Conservation (phyloP, 2,888 invertebrate genomes). For the Colostygia pectinataria region DNA sequence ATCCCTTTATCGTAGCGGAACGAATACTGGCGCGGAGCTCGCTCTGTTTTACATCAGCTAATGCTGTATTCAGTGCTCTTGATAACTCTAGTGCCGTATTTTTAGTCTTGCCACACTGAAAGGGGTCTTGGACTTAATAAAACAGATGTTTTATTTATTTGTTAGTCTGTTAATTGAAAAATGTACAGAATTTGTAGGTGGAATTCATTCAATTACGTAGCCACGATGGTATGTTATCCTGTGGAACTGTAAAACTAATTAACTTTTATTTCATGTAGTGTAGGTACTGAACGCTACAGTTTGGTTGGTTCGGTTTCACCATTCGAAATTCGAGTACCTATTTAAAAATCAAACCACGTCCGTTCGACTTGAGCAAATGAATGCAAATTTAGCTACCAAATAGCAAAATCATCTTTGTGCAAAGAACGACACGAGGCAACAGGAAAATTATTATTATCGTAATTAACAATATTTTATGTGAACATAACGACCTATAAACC, state of each 20-base stretch:
- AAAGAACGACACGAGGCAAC: slow-evolving; percentile 24
- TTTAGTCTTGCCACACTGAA: slow-evolving; percentile 43
- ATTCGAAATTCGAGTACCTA: slow-evolving; percentile 30
- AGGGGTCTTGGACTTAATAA: slow-evolving; percentile 37
- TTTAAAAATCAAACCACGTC: slow-evolving; percentile 37
- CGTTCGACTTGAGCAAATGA: slow-evolving; percentile 23
- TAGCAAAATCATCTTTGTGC: slow-evolving; percentile 24
- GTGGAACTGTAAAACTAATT: slow-evolving; percentile 14
- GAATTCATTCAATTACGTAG: slow-evolving; percentile 26
- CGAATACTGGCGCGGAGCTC: slow-evolving; percentile 56
- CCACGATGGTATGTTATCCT: slow-evolving; percentile 3
- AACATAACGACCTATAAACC: slow-evolving; percentile 5
- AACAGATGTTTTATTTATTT: slow-evolving; percentile 56
- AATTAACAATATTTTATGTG: slow-evolving; percentile 8
- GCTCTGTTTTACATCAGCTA: slow-evolving; percentile 69
- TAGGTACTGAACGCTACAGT: slow-evolving; percentile 12
- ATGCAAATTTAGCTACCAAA: slow-evolving; percentile 26
- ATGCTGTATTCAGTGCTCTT: slow-evolving; percentile 45
- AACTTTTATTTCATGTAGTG: slow-evolving; percentile 9
- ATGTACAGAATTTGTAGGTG: slow-evolving; percentile 10
- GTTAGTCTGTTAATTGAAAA: slow-evolving; percentile 22
- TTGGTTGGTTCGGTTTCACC: slow-evolving; percentile 23
- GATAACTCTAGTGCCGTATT: slow-evolving; percentile 57
- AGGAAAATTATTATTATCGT: slow-evolving; percentile 20
- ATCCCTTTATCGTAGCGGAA: slow-evolving; percentile 73